Percentiles rank a stretch among this genome's conserved stretches.
phyloP scores from a whole-genome alignment of 1,140 invertebrate species.

The Drosophila insularis region DNA sequence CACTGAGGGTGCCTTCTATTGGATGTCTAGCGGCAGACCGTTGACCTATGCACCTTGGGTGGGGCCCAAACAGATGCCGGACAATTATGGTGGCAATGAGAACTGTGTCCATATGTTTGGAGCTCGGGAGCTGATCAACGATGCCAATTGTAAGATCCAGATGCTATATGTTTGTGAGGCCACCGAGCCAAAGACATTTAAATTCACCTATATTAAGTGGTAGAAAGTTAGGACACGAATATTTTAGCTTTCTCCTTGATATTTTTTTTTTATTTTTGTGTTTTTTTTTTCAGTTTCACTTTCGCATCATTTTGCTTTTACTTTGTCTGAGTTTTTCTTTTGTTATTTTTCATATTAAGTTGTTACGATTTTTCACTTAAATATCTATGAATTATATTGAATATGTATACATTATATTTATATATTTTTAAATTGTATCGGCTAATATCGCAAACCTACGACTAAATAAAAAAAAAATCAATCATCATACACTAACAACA shows the following conservation, averaged over 20 bases:
- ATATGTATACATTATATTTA: conserved; percentile 45
- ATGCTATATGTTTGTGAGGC: conserved; percentile 69
- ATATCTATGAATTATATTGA: conserved; percentile 52
- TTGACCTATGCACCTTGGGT: conserved; percentile 69
- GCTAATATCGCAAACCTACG: conserved; percentile 38
- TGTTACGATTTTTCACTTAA: conserved; percentile 68
- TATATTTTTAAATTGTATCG: conserved; percentile 40
- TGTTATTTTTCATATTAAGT: conserved; percentile 44
- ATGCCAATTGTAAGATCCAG: conserved; percentile 71
- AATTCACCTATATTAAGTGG: conserved; percentile 71
- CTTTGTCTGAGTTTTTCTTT: conserved; percentile 31
- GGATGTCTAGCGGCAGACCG: conserved; percentile 60
- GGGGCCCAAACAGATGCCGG: conserved; percentile 63
- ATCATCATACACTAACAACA: conserved; percentile 12
- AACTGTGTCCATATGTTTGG: conserved; percentile 72
- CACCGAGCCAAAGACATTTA: conserved; percentile 67
- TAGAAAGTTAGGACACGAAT: conserved; percentile 15
- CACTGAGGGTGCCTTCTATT: conserved; percentile 68
- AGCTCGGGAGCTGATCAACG: conserved; percentile 64
- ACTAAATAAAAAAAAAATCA: conserved; percentile 30
- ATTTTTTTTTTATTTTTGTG: conserved; percentile 16
- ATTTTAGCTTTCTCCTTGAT: conserved; percentile 3
- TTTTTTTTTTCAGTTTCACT: conserved; percentile 24
- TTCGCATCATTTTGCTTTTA: conserved; percentile 43
- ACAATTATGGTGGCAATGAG: conserved; percentile 72